Percentiles rank a stretch among this genome's conserved stretches.
These are phyloP conservation scores for Xestia c-nigrum DNA, from an alignment of 2,888 invertebrate genomes.

Conservation along the genomic window DNA sequence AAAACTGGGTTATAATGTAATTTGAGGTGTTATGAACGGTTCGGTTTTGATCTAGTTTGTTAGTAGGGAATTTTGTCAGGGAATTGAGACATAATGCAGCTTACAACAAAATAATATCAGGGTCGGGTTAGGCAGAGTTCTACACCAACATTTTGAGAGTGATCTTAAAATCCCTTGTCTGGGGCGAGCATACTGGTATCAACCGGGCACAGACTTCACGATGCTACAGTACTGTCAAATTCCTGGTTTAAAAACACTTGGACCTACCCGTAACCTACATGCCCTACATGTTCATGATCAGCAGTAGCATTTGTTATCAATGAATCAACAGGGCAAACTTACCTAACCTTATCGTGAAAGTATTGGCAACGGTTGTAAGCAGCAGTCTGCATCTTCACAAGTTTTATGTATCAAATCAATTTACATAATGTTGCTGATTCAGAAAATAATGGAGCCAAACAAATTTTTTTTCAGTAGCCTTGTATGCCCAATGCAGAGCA, in stretches of 20 bases:
- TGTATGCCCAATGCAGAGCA: too few species aligned
- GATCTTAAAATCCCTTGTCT: not conserved
- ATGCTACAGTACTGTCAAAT: not conserved
- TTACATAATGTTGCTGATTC: not conserved
- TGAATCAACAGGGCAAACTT: not conserved
- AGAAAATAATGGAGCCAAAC: not conserved
- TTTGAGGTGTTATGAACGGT: constrained; percentile 21
- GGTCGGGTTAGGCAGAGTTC: not conserved
- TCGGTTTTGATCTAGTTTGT: constrained; percentile 7
- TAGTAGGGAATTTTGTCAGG: not conserved
- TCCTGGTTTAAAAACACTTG: not conserved
- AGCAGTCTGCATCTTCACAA: not conserved
- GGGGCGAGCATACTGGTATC: not conserved
- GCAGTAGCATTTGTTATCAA: not conserved
- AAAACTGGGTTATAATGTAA: constrained; percentile 54
- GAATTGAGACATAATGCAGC: not conserved
- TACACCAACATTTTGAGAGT: not conserved
- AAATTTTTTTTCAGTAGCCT: not conserved
- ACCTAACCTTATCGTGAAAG: not conserved
- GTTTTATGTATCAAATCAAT: not conserved
- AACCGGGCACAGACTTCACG: not conserved
- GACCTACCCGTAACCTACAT: too few species aligned
- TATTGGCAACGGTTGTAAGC: not conserved
- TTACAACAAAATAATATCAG: not conserved
- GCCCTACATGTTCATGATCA: too few species aligned